Base-by-base conservation (phyloP, 2,113 vertebrate genomes). In the Eurystomus gularis region DNA sequence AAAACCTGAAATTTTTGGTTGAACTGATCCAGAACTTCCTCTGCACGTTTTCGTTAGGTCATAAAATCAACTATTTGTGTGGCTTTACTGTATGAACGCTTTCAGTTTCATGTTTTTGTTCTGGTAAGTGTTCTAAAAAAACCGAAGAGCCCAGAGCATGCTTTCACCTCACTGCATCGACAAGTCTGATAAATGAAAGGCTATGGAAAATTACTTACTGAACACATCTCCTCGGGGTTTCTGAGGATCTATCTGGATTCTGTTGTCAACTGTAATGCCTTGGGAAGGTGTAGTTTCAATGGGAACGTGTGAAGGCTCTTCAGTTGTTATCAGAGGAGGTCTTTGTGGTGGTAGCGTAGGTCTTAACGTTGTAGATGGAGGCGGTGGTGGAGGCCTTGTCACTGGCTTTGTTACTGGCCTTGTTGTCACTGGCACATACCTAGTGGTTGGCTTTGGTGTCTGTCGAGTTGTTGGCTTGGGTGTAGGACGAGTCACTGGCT, bases 161-260 rank as follows among this genome's bases (percentile, higher is more conserved):
- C 35, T 82, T 75, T 70, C 44, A 64, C 40, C 71, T 77, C 44
- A 42, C 28, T 21, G 49, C 42, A 79, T 6, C 51, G 75, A 71
- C 31, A 80, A 17, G 42, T 55, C 54, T 17, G 16, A 49, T 39
- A 62, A 29, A 55, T 5, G 4, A 80, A 88, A 68, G 9, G 16
- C 25, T 20, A 75, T 9, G 11, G 13, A 62, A 33, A 46, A 65
- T 48, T 79, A 97, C 99, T 99, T 98, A 99, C 99, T 99, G 97
- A 99, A 99, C 29, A 99, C 99, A 37, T 99, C 99, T 42, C 99
- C 99, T 97, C 99, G 98, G 72, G 99, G 99, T 94, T 99, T 99
- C 97, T 98, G 98, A 21, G 99, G 98, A 44, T 99, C 98, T 77
- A 98, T 97, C 82, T 98, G 98, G 93, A 99, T 99, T 94, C 97